Evolutionary conservation across 2,113 vertebrate species (phyloP).

Genomic region (Reinhardtius hippoglossoides): DNA sequence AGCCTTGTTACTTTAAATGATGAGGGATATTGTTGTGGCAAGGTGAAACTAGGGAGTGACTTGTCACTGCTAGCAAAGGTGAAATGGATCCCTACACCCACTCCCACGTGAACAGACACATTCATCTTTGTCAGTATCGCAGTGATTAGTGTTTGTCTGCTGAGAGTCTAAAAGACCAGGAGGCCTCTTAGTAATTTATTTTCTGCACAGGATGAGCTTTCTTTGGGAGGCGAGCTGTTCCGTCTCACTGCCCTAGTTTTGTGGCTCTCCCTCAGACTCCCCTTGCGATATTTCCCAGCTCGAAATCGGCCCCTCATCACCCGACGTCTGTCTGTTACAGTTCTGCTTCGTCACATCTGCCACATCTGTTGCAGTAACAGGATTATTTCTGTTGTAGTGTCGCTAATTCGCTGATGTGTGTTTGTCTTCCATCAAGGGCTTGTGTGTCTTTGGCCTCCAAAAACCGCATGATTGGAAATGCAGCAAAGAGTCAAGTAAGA

Average conservation of each 20-base stretch:
- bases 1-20: conserved; percentile 52
- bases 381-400: conserved; percentile 25
- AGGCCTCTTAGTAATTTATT: not conserved
- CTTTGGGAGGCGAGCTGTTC: conserved; percentile 62
- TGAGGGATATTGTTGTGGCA: conserved; percentile 50
- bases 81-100: conserved; percentile 28
- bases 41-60: conserved; percentile 60
- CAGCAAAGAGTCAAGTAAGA: conserved; percentile 95
- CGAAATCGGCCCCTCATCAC: conserved; percentile 20
- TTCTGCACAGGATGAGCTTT: conserved; percentile 13
- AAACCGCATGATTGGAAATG: conserved; percentile 94
- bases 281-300: conserved; percentile 50
- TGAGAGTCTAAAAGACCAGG: not conserved
- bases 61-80: conserved; percentile 33
- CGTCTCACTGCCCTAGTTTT: conserved; percentile 61
- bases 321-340: conserved; percentile 26
- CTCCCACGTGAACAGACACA: not conserved
- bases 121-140: conserved; percentile 8
- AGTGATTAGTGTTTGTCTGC: not conserved
- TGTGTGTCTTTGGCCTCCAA: conserved; percentile 94
- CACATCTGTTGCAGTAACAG: conserved; percentile 18
- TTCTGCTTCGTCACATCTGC: conserved; percentile 4
- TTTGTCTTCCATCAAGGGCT: conserved; percentile 81
- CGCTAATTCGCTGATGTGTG: conserved; percentile 45
- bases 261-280: conserved; percentile 57